Evolutionary conservation across 2,797 vertebrate species (phyloP).

Genomic region (Rhinatrema bivittatum): DNA sequence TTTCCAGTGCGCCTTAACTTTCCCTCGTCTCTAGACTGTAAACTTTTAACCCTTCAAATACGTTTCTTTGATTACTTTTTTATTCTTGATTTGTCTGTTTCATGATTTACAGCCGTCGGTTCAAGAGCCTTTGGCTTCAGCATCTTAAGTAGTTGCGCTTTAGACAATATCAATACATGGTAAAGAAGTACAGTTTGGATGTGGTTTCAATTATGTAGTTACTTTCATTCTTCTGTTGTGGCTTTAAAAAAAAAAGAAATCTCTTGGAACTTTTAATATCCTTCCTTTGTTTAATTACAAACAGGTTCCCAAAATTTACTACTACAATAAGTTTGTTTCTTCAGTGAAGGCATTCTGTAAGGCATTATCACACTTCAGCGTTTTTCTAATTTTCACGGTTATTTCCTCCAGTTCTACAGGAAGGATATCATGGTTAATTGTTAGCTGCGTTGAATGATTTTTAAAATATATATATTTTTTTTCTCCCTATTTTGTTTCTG

Average conservation of each 20-base stretch:
- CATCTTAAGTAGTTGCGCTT: conserved; percentile 53
- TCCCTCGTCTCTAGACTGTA: conserved; percentile 43
- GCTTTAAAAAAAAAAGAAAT: conserved; percentile 53
- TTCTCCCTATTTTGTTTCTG: too few species aligned
- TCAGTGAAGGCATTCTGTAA: conserved; percentile 27
- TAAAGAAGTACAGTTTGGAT: conserved; percentile 67
- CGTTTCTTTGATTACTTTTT: conserved; percentile 46
- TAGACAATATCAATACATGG: conserved; percentile 64
- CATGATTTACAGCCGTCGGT: conserved; percentile 47
- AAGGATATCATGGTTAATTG: conserved; percentile 13
- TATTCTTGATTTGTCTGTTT: conserved; percentile 28
- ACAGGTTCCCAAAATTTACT: conserved; percentile 45
- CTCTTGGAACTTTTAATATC: conserved; percentile 64
- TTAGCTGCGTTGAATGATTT: too few species aligned
- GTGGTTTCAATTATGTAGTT: conserved; percentile 66
- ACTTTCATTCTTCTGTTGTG: conserved; percentile 64
- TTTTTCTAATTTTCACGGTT: conserved; percentile 14
- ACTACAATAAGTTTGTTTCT: conserved; percentile 32
- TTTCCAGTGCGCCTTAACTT: conserved; percentile 29
- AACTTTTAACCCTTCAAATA: conserved; percentile 50
- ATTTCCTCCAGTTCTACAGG: conserved; percentile 2
- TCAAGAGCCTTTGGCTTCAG: conserved; percentile 43
- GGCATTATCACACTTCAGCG: conserved; percentile 18
- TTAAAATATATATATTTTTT: too few species aligned
- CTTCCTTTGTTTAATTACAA: conserved; percentile 65